Percentiles rank a stretch among this genome's conserved stretches.
phyloP scores from a whole-genome alignment of 1,140 invertebrate species.

The Marisa cornuarietis region DNA sequence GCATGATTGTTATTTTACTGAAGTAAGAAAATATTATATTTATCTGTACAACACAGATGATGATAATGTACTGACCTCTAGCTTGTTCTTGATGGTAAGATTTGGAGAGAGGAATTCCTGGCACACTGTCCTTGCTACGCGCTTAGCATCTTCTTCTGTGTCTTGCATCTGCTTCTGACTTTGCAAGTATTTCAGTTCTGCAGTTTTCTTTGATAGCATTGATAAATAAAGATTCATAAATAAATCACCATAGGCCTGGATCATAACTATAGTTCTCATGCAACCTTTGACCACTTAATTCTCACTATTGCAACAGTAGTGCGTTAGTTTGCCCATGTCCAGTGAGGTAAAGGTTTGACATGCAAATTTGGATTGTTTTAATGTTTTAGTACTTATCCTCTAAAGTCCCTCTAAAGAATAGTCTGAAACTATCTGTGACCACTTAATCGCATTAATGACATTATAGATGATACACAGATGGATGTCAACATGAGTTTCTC shows the following conservation, averaged over 20 bases:
- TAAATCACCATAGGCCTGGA: neutral
- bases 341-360: too few relatives aligned
- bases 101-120: constrained; percentile 17
- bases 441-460: too few relatives aligned
- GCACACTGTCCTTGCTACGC: constrained; percentile 3
- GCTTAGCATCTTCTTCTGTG: neutral
- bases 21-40: neutral
- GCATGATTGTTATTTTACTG: neutral
- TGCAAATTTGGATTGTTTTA: too few relatives aligned
- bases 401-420: too few relatives aligned
- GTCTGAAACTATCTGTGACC: too few relatives aligned
- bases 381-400: too few relatives aligned
- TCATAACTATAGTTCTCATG: neutral
- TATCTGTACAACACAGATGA: neutral
- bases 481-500: too few relatives aligned
- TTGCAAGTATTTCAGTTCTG: constrained; percentile 7
- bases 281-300: neutral
- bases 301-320: too few relatives aligned
- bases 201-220: neutral
- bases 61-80: neutral
- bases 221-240: neutral
- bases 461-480: too few relatives aligned
- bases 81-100: constrained; percentile 12
- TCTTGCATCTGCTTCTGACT: constrained; percentile 4
- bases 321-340: too few relatives aligned